These are phyloP conservation scores for Catharus bicknelli DNA, from an alignment of 2,113 vertebrate species.

Conservation along the genomic window DNA sequence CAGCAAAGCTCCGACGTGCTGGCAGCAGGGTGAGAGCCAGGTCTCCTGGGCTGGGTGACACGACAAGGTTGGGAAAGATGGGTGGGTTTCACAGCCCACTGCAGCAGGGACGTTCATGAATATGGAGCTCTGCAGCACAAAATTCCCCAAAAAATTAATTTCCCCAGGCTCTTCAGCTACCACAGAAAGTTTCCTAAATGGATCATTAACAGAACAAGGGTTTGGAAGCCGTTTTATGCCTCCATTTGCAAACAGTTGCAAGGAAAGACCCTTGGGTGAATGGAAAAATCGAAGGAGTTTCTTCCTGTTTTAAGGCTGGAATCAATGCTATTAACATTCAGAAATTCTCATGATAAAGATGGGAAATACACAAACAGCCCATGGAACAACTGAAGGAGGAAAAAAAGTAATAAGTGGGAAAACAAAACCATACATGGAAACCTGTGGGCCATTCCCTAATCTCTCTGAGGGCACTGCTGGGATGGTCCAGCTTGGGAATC, in stretches of 20 bases:
- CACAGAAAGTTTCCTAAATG: background rate
- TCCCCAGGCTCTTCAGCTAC: background rate
- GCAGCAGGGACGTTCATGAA: rapidly evolving
- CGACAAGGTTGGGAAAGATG: rapidly evolving
- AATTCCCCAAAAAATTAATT: background rate
- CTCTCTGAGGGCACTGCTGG: rapidly evolving
- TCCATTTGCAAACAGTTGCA: constrained; percentile 48
- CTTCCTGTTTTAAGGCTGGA: constrained; percentile 34
- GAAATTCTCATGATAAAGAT: constrained; percentile 42
- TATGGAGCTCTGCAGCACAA: background rate
- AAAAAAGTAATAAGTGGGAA: background rate
- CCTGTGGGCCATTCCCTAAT: background rate
- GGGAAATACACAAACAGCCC: background rate
- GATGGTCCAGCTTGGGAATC: rapidly evolving
- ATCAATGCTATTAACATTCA: constrained; percentile 54
- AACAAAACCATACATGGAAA: background rate
- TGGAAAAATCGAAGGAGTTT: constrained; percentile 18
- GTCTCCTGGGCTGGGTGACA: background rate
- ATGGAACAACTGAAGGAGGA: background rate
- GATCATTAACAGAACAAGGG: background rate
- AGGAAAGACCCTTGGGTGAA: background rate
- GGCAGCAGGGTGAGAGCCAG: background rate
- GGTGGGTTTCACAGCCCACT: background rate
- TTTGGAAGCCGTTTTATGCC: constrained; percentile 41
- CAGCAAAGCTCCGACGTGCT: background rate